Conservation (phyloP, 2,113 vertebrate genomes). For the Chloroceryle aenea region DNA sequence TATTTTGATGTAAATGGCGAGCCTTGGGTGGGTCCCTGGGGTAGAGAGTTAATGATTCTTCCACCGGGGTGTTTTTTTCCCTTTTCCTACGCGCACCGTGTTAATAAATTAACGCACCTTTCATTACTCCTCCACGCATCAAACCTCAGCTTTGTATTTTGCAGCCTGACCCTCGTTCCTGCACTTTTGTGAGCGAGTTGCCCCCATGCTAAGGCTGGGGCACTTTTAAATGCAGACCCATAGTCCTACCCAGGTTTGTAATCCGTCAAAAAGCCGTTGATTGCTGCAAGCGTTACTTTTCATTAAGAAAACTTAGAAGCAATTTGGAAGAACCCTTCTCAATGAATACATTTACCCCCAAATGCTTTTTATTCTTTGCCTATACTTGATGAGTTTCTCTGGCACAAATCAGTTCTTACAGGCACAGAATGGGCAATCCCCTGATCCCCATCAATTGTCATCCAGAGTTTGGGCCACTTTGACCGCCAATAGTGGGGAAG, state of each 20-base stretch:
- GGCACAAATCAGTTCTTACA: slow-evolving; percentile 87
- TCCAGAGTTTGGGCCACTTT: slow-evolving; percentile 93
- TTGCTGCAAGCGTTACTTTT: slow-evolving; percentile 87
- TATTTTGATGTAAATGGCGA: slow-evolving; percentile 69
- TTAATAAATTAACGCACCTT: slow-evolving; percentile 65
- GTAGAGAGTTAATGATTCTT: slow-evolving; percentile 69
- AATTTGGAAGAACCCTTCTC: slow-evolving; percentile 83
- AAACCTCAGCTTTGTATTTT: slow-evolving; percentile 66
- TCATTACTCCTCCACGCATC: slow-evolving; percentile 40
- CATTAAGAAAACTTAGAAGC: slow-evolving; percentile 86
- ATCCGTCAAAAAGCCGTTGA: slow-evolving; percentile 87
- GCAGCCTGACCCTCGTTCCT: slow-evolving; percentile 53
- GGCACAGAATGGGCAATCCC: slow-evolving; percentile 91
- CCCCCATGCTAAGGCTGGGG: slow-evolving; percentile 72
- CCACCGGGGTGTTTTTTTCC: slow-evolving; percentile 12
- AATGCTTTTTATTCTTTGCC: slow-evolving; percentile 84
- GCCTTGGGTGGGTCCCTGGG: slow-evolving; percentile 63
- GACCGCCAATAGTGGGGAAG: slow-evolving; percentile 96
- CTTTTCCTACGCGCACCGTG: not conserved
- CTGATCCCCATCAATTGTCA: slow-evolving; percentile 99
- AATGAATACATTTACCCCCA: slow-evolving; percentile 87
- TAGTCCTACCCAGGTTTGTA: slow-evolving; percentile 80
- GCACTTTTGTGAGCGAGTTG: slow-evolving; percentile 72
- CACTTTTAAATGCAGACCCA: slow-evolving; percentile 69
- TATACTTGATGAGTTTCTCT: slow-evolving; percentile 90